These are phyloP conservation scores for Zophobas atratus DNA, from an alignment of 1,140 invertebrate species.

Conservation along the genomic window DNA sequence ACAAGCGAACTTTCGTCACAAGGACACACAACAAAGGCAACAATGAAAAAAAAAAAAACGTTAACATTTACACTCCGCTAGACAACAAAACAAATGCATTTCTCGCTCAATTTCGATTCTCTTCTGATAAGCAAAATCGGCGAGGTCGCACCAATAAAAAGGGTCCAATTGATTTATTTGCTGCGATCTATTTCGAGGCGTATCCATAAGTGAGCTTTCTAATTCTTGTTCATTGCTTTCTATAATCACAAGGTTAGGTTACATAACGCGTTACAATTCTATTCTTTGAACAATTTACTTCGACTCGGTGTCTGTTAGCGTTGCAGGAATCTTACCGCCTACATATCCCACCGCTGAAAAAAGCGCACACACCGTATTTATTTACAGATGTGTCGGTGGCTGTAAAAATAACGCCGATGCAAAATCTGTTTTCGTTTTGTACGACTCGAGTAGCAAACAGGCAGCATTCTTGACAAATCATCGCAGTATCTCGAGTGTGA, in stretches of 20 bases:
- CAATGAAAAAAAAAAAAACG: constrained; percentile 17
- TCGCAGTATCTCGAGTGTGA: too few species aligned
- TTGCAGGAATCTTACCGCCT: neutral
- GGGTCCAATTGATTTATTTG: neutral
- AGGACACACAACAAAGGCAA: constrained; percentile 20
- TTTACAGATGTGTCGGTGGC: constrained; percentile 1
- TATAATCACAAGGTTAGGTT: constrained; percentile 34
- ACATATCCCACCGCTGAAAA: neutral
- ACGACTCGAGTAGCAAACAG: too few species aligned
- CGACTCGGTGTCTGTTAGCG: neutral
- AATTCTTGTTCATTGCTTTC: constrained; percentile 38
- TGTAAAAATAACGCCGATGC: constrained; percentile 4
- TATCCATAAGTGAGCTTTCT: constrained; percentile 25
- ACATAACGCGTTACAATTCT: constrained; percentile 27
- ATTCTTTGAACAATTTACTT: constrained; percentile 23
- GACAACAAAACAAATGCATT: constrained; percentile 16
- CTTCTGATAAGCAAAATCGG: constrained; percentile 9
- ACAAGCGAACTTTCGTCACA: constrained; percentile 7
- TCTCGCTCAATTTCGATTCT: neutral
- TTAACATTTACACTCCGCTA: constrained; percentile 23
- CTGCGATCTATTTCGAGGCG: constrained; percentile 21
- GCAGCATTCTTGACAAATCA: neutral
- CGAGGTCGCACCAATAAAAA: constrained; percentile 26
- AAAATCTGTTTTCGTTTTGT: neutral
- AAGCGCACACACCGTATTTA: constrained; percentile 3